Evolutionary conservation across 2,113 vertebrate species (phyloP).

Genomic region (Prunella himalayana): DNA sequence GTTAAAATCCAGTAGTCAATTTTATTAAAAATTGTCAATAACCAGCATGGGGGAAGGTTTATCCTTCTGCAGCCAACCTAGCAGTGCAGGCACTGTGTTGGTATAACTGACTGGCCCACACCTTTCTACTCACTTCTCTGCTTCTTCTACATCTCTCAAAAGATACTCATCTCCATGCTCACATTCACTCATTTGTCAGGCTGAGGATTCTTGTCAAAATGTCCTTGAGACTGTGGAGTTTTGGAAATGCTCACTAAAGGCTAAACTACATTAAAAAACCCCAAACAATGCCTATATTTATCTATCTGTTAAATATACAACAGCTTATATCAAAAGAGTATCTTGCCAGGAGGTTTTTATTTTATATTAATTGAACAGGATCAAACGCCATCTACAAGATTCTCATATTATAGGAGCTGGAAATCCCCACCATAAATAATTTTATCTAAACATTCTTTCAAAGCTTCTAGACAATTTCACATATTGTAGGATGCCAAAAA

Average conservation of each 20-base stretch:
- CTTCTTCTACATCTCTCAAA: background rate
- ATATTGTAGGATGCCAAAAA: constrained; percentile 49
- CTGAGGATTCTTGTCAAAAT: background rate
- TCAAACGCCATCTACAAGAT: constrained; percentile 35
- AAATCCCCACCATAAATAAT: constrained; percentile 69
- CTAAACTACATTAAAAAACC: background rate
- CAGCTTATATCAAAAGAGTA: constrained; percentile 32
- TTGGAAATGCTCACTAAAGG: constrained; percentile 18
- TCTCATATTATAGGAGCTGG: constrained; percentile 41
- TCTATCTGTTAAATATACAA: constrained; percentile 29
- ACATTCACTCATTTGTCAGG: background rate
- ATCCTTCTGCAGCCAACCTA: background rate
- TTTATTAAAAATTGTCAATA: background rate
- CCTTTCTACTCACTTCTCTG: background rate
- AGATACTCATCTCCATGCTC: background rate
- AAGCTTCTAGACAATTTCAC: constrained; percentile 40
- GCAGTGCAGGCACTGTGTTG: background rate
- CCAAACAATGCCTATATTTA: background rate
- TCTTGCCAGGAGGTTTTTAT: constrained; percentile 52
- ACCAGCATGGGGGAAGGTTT: background rate
- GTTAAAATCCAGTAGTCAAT: background rate
- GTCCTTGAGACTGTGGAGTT: background rate
- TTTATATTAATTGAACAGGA: constrained; percentile 43
- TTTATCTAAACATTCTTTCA: constrained; percentile 43
- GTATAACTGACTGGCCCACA: background rate